Evolutionary conservation across 2,888 invertebrate genomes (phyloP).

Genomic region (Hydroisotoma schaefferi): DNA sequence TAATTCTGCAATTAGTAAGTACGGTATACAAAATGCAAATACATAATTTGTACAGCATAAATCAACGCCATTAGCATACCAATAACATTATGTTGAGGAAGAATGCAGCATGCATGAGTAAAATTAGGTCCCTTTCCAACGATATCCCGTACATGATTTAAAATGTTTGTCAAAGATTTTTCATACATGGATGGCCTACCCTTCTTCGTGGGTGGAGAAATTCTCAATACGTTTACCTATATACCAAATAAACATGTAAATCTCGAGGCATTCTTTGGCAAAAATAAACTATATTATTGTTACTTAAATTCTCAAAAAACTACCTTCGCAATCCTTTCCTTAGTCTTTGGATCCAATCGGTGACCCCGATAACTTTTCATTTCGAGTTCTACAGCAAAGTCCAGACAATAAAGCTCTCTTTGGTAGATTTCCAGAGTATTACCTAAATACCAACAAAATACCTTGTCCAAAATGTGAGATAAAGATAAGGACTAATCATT

Average conservation of each 20-base stretch:
- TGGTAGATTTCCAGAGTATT: conserved; percentile 51
- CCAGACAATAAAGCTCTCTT: conserved; percentile 63
- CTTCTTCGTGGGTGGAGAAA: conserved; percentile 26
- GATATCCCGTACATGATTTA: conserved; percentile 55
- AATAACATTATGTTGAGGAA: conserved; percentile 62
- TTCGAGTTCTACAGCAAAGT: conserved; percentile 62
- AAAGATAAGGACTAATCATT: conserved; percentile 25
- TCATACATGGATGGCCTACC: conserved; percentile 60
- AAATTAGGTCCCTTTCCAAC: conserved; percentile 57
- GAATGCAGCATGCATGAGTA: conserved; percentile 59
- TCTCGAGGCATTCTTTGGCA: not conserved
- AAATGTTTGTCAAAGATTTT: conserved; percentile 60
- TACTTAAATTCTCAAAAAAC: conserved; percentile 9
- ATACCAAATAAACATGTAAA: conserved; percentile 2
- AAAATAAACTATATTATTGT: too few species aligned
- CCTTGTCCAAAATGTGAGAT: too few species aligned
- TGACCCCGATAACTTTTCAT: conserved; percentile 60
- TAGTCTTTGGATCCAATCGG: conserved; percentile 56
- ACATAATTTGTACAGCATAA: not conserved
- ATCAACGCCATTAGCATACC: not conserved
- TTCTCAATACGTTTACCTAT: conserved; percentile 39
- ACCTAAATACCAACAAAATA: conserved; percentile 12
- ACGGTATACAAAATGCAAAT: too few species aligned
- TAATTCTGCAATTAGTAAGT: conserved; percentile 56
- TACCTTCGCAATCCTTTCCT: conserved; percentile 58